These are phyloP conservation scores for Pimephales promelas DNA, from an alignment of 2,113 vertebrate genomes.

Conservation along the genomic window DNA sequence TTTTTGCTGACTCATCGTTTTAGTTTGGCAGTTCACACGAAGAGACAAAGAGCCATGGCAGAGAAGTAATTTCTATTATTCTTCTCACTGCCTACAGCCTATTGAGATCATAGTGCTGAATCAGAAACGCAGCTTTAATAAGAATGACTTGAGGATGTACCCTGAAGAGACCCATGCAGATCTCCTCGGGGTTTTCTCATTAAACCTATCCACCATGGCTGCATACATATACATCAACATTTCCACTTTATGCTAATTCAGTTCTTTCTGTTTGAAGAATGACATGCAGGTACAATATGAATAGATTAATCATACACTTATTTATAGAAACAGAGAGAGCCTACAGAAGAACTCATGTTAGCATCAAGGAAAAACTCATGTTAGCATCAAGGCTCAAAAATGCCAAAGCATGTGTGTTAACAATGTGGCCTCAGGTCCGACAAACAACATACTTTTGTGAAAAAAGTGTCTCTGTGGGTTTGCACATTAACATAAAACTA, in stretches of 20 bases:
- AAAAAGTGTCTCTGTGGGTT: not conserved
- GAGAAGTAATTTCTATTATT: not conserved
- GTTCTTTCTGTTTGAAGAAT: slow-evolving; percentile 7
- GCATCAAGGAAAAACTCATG: not conserved
- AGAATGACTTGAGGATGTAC: slow-evolving; percentile 17
- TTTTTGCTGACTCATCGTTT: slow-evolving; percentile 68
- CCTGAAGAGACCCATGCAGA: slow-evolving; percentile 13
- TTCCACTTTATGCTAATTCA: not conserved
- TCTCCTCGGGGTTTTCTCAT: slow-evolving; percentile 4
- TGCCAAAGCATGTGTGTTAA: not conserved
- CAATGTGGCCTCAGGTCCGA: not conserved
- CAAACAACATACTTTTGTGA: not conserved
- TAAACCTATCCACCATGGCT: not conserved
- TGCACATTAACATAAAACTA: not conserved
- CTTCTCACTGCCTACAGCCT: slow-evolving; percentile 5
- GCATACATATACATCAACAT: not conserved
- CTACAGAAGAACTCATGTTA: not conserved
- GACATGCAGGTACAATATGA: not conserved
- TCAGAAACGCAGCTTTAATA: not conserved
- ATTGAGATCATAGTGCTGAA: slow-evolving; percentile 22
- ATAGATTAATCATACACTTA: not conserved
- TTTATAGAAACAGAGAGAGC: not conserved
- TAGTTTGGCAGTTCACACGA: slow-evolving; percentile 35
- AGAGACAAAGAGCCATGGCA: slow-evolving; percentile 9
- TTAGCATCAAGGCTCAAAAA: not conserved